phyloP scores from a whole-genome alignment of 2,888 invertebrate genomes.

The Dyspetes luteomarginatus region DNA sequence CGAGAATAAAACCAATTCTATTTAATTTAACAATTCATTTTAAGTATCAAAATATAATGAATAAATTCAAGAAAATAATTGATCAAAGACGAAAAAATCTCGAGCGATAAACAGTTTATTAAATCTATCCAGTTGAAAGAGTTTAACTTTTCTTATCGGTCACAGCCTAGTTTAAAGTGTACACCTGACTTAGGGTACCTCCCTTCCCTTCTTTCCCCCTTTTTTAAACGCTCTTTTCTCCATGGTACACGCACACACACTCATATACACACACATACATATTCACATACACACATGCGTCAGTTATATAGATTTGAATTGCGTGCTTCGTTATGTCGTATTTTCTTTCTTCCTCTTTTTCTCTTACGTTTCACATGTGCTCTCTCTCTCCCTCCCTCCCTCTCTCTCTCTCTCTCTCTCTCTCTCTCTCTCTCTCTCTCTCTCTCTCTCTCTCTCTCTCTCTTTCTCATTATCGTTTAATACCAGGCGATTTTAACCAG shows the following conservation, averaged over 20 bases:
- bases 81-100: slow-evolving; percentile 18
- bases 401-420: not conserved
- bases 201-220: not conserved
- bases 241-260: not conserved
- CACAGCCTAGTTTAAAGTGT: slow-evolving; percentile 56
- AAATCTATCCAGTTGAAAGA: slow-evolving; percentile 7
- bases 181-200: slow-evolving; percentile 45
- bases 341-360: slow-evolving; percentile 19
- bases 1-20: too few species aligned
- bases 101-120: slow-evolving; percentile 19
- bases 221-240: slow-evolving; percentile 2
- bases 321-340: slow-evolving; percentile 10
- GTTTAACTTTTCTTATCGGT: slow-evolving; percentile 55
- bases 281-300: slow-evolving; percentile 1
- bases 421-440: not conserved
- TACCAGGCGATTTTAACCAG: slow-evolving; percentile 25
- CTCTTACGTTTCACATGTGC: not conserved
- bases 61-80: not conserved
- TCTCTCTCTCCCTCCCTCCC: not conserved
- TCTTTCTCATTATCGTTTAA: slow-evolving; percentile 7
- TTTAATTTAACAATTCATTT: too few species aligned
- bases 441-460: not conserved
- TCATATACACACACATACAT: not conserved
- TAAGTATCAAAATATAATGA: too few species aligned
- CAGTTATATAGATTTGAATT: slow-evolving; percentile 3